phyloP scores from a whole-genome alignment of 2,888 invertebrate genomes.

The Noctua janthe region DNA sequence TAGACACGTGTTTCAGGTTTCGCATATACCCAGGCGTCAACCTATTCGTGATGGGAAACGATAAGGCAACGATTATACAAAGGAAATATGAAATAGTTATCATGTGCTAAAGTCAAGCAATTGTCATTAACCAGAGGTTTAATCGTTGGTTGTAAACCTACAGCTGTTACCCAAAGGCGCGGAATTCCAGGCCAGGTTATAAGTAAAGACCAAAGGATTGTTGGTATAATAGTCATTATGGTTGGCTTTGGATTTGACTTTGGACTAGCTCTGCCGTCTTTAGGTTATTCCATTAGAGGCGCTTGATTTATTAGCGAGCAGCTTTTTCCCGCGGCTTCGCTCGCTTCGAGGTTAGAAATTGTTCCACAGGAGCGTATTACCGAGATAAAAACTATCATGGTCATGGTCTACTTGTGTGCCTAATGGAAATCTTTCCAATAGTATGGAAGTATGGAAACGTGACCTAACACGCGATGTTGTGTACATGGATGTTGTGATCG shows the following conservation, averaged over 20 bases:
- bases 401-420: background rate
- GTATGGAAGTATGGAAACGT: no score
- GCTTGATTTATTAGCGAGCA: background rate
- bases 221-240: background rate
- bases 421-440: no score
- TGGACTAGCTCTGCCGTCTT: background rate
- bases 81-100: constrained; percentile 14
- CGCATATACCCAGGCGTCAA: background rate
- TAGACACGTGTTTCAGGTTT: no score
- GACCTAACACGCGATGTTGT: no score
- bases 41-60: background rate
- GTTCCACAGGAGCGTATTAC: background rate
- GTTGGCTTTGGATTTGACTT: background rate
- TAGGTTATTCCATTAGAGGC: background rate
- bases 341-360: background rate
- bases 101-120: constrained; percentile 8
- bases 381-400: background rate
- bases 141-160: constrained; percentile 11
- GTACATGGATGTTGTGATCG: no score
- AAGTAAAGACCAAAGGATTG: background rate
- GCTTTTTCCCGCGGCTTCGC: background rate
- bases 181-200: background rate
- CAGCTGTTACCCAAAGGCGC: background rate
- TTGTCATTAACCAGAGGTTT: background rate
- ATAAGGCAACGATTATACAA: constrained; percentile 4